Conservation (phyloP, 1,140 invertebrate species). For the Trichonephila inaurata region DNA sequence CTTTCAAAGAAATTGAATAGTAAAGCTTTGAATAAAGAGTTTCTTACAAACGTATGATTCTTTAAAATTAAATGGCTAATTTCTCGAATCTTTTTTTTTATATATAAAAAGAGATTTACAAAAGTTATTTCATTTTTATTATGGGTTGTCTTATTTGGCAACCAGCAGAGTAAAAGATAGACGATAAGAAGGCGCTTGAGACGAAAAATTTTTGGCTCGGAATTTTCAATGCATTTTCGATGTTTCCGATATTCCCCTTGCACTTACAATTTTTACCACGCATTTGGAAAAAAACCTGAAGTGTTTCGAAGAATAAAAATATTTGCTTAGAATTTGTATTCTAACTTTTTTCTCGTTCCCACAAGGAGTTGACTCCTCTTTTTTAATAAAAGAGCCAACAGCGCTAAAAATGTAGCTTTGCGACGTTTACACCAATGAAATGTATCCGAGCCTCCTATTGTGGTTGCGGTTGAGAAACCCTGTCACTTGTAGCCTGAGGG, state of each 20-base stretch:
- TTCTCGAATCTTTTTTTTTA: too few species aligned
- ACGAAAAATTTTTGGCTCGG: background rate
- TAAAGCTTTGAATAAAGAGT: too few species aligned
- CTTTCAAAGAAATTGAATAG: too few species aligned
- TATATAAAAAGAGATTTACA: too few species aligned
- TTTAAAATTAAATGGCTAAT: too few species aligned
- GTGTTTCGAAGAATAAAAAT: background rate
- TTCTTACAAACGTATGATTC: too few species aligned
- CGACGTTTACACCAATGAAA: constrained; percentile 4
- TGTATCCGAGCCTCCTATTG: constrained; percentile 27
- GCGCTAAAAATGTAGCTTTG: background rate
- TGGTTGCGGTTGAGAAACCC: constrained; percentile 16
- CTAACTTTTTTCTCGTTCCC: constrained; percentile 10
- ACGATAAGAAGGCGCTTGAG: background rate
- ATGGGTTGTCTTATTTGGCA: background rate
- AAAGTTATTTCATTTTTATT: background rate
- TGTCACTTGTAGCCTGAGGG: constrained; percentile 35
- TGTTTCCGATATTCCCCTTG: background rate
- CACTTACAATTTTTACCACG: background rate
- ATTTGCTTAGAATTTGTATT: constrained; percentile 24
- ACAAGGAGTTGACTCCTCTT: background rate
- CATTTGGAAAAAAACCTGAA: background rate
- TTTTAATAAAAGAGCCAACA: constrained; percentile 26
- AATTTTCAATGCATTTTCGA: background rate
- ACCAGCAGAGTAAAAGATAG: background rate